Evolutionary conservation across 2,113 vertebrate species (phyloP).

Genomic region (Menidia beryllina): DNA sequence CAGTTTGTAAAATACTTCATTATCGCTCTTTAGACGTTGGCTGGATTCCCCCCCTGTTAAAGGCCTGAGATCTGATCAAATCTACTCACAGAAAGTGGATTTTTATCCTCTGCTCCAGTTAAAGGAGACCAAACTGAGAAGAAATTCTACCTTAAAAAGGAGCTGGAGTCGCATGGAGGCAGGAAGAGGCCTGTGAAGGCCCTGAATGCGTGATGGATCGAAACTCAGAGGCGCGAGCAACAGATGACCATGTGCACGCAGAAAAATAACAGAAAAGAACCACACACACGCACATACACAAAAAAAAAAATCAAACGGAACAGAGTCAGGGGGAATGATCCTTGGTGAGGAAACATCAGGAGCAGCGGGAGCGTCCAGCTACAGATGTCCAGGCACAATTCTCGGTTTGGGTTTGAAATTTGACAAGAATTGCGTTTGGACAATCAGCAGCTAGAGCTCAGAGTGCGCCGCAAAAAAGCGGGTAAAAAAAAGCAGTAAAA

Average conservation of each 20-base stretch:
- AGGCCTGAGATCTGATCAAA: conserved; percentile 4
- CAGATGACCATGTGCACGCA: too few relatives aligned
- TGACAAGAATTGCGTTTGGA: conserved; percentile 88
- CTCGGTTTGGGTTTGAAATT: conserved; percentile 88
- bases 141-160: not conserved
- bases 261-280: not conserved
- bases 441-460: conserved; percentile 87
- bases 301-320: conserved; percentile 1
- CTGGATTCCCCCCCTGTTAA: conserved; percentile 25
- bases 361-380: conserved; percentile 86
- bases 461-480: conserved; percentile 51
- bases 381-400: conserved; percentile 99
- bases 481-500: too few relatives aligned
- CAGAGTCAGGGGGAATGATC: not conserved
- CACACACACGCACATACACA: too few relatives aligned
- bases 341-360: conserved; percentile 23
- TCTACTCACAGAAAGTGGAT: too few relatives aligned
- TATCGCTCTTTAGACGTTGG: conserved; percentile 13
- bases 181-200: not conserved
- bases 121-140: not conserved
- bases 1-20: conserved; percentile 53
- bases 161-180: too few relatives aligned
- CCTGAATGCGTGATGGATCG: not conserved
- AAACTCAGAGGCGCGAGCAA: not conserved
- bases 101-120: not conserved